Evolutionary conservation across 2,797 vertebrate genomes (phyloP).

Genomic region (Acestrorhynchus altus): DNA sequence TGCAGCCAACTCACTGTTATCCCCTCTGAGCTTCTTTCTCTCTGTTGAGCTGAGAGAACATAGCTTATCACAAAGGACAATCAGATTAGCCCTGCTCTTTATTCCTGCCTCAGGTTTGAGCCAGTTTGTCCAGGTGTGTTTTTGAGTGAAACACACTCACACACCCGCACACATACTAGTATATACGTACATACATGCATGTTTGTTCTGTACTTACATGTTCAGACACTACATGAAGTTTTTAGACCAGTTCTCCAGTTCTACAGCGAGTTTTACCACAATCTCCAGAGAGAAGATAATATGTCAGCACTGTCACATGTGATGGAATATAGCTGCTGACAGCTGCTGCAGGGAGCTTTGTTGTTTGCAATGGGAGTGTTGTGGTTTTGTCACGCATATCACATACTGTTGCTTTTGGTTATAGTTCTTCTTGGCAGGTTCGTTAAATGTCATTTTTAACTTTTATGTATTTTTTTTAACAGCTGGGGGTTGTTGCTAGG

Average conservation of each 20-base stretch:
- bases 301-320: slow-evolving; percentile 22
- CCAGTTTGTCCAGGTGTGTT: slow-evolving; percentile 43
- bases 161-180: not conserved
- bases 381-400: no score
- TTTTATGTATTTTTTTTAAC: no score
- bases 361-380: no score
- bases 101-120: slow-evolving; percentile 40
- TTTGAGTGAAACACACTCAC: slow-evolving; percentile 8
- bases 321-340: slow-evolving; percentile 9
- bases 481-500: no score
- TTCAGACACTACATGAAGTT: not conserved
- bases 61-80: slow-evolving; percentile 41
- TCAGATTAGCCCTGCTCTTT: slow-evolving; percentile 45
- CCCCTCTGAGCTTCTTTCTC: slow-evolving; percentile 3
- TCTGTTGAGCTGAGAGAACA: slow-evolving; percentile 28
- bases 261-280: not conserved
- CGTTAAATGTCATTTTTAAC: no score
- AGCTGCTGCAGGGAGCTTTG: not conserved
- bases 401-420: no score
- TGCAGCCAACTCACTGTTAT: not conserved
- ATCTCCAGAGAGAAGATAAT: slow-evolving; percentile 13
- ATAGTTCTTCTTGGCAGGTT: no score
- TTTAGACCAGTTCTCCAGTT: not conserved
- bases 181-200: not conserved
- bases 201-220: not conserved